Percentiles rank a stretch among this genome's conserved stretches.
Conservation (phyloP, 2,888 invertebrate genomes). For the Drosophila eohydei region DNA sequence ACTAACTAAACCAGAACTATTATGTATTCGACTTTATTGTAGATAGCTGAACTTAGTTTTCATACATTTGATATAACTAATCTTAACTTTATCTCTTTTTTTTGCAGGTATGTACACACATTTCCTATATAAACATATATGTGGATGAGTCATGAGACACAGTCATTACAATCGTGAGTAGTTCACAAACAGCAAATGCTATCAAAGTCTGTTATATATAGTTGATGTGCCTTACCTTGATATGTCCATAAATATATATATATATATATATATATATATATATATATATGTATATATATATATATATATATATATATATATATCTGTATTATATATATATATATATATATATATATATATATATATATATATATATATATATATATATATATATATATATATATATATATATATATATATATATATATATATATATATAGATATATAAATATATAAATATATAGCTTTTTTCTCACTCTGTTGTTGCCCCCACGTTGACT, state of each 20-base stretch:
- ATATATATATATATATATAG: constrained; percentile 26
- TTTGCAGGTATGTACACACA: constrained; percentile 61
- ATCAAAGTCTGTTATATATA: constrained; percentile 33
- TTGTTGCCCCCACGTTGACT: constrained; percentile 40
- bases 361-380: constrained; percentile 33
- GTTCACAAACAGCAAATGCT: constrained; percentile 45
- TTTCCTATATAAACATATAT: constrained; percentile 18
- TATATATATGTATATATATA: constrained; percentile 29
- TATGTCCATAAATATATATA: constrained; percentile 33
- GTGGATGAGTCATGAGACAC: constrained; percentile 34
- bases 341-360: constrained; percentile 20
- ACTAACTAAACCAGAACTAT: constrained; percentile 2
- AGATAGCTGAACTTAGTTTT: not conserved
- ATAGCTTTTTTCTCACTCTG: constrained; percentile 13
- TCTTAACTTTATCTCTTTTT: constrained; percentile 30
- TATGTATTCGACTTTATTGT: not conserved
- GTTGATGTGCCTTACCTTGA: constrained; percentile 43
- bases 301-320: constrained; percentile 30
- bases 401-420: constrained; percentile 23
- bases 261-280: constrained; percentile 24
- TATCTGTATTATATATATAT: constrained; percentile 28
- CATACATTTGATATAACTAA: constrained; percentile 31
- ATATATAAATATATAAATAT: constrained; percentile 33
- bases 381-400: constrained; percentile 36
- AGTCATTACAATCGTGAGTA: constrained; percentile 61